phyloP scores from a whole-genome alignment of 2,888 invertebrate genomes.

The Pecten maximus region DNA sequence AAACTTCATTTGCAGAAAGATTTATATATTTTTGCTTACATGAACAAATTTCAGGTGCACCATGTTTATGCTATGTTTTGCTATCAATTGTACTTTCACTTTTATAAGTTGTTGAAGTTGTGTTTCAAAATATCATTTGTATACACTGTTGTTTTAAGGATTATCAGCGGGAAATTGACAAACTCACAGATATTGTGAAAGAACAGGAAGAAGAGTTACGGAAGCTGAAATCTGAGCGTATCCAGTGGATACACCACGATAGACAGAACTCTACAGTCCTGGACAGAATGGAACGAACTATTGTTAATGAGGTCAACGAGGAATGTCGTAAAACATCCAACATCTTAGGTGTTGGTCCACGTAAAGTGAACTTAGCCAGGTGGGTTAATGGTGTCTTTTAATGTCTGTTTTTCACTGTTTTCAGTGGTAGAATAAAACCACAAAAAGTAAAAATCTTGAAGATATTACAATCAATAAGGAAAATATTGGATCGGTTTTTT shows the following conservation, averaged over 20 bases:
- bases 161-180: slow-evolving; percentile 70
- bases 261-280: slow-evolving; percentile 63
- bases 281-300: slow-evolving; percentile 74
- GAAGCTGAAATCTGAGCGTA: slow-evolving; percentile 67
- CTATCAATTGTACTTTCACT: too few relatives aligned
- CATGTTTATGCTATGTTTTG: not conserved
- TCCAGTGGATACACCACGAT: slow-evolving; percentile 65
- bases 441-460: too few relatives aligned
- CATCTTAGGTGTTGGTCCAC: slow-evolving; percentile 73
- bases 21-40: not conserved
- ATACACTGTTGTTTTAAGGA: slow-evolving; percentile 66
- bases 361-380: slow-evolving; percentile 75
- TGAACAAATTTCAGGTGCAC: not conserved
- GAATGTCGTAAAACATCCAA: slow-evolving; percentile 77
- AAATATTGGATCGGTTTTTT: too few relatives aligned
- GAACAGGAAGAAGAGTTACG: slow-evolving; percentile 74
- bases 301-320: slow-evolving; percentile 79
- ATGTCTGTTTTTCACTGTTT: too few relatives aligned
- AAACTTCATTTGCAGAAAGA: too few relatives aligned
- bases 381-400: slow-evolving; percentile 54
- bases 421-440: too few relatives aligned
- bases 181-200: slow-evolving; percentile 70
- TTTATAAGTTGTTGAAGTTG: too few relatives aligned
- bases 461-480: too few relatives aligned
- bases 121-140: not conserved